Conservation (phyloP, 2,888 invertebrate genomes). For the Pheosia gnoma region DNA sequence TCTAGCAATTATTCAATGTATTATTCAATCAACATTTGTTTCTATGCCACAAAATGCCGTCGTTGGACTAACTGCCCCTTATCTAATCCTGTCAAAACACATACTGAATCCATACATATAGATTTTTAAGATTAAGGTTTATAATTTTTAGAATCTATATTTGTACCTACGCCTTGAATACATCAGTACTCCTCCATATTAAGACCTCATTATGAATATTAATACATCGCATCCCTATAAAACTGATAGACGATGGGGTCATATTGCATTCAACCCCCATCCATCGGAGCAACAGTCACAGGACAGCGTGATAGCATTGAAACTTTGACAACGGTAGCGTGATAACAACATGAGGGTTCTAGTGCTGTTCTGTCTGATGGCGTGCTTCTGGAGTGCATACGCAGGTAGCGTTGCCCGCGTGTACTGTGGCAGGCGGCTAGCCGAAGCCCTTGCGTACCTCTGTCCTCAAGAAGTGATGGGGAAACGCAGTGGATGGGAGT, state of each 20-base stretch:
- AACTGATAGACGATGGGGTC: slow-evolving; percentile 3
- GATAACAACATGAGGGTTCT: slow-evolving; percentile 2
- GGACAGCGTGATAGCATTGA: background rate
- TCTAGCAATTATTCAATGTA: no score
- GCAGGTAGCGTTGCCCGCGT: slow-evolving; percentile 6
- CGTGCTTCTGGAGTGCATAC: background rate
- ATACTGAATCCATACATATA: no score
- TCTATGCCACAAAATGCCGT: no score
- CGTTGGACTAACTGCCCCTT: no score
- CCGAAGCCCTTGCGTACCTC: slow-evolving; percentile 22
- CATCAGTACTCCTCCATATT: no score
- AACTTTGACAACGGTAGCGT: background rate
- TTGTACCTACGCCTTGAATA: no score
- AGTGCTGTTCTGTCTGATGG: background rate
- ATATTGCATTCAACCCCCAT: slow-evolving; percentile 15
- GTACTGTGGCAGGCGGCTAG: slow-evolving; percentile 30
- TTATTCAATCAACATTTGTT: no score
- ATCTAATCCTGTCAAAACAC: no score
- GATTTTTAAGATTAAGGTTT: no score
- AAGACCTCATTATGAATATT: slow-evolving; percentile 11
- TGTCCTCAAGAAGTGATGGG: slow-evolving; percentile 14
- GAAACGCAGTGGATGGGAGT: slow-evolving; percentile 4
- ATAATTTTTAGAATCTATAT: no score
- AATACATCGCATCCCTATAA: slow-evolving; percentile 20
- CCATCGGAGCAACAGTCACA: background rate